Base-by-base conservation (phyloP, 2,888 invertebrate genomes). In the Epiblema foenella region DNA sequence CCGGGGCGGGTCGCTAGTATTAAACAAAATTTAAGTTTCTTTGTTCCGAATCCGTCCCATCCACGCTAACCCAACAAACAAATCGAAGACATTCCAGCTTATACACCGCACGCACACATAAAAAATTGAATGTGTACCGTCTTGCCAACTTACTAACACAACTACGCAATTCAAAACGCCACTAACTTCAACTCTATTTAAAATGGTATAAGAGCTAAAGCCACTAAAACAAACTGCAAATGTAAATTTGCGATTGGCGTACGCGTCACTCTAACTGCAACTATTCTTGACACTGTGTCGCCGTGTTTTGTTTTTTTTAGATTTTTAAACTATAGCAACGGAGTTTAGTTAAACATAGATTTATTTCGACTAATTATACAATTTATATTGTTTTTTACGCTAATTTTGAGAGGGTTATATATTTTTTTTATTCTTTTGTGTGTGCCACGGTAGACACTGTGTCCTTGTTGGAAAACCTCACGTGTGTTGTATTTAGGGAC, bases 11-110 rank as follows among this genome's bases (percentile, higher is more conserved):
- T n/a, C n/a, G n/a, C n/a, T n/a, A n/a, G n/a, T 46, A 46, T n/a
- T 8, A n/a, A 46, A 46, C n/a, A 8, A 46, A 46, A 46, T 24
- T 24, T 24, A 24, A 24, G 8, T 63, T 39, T 33, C 18, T 62
- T 51, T 62, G 51, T 18, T 51, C 17, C 9, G 0, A 9, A 56
- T 24, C n/a, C 20, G 59, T 17, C 74, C 18, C 54, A 75, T 79
- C 80, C 72, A 76, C 54, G 71, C 33, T 58, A 73, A 69, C 59
- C 74, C 66, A 74, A 73, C 78, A 64, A 72, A 74, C 73, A 70
- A 76, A 77, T 75, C 78, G 79, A 83, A 84, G 81, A 82, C 77
- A 85, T 82, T 83, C 84, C 82, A 78, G 81, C 80, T 80, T 76
- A 77, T 77, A 75, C 77, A 75, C 76, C 75, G 73, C 73, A 76